Evolutionary conservation across 2,888 invertebrate species (phyloP).

Genomic region (Parnassius mnemosyne): DNA sequence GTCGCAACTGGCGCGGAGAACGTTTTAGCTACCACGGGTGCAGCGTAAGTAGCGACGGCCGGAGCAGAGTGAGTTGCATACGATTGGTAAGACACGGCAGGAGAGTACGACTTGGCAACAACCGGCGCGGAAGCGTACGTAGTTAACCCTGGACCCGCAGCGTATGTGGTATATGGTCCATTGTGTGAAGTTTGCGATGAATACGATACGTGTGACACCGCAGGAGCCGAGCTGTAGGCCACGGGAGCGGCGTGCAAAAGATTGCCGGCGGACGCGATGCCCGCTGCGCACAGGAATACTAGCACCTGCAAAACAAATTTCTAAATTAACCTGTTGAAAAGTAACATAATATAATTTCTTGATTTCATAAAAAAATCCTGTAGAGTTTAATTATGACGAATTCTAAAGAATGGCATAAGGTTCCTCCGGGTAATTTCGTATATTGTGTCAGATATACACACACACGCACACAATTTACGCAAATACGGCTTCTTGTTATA

Average conservation of each 20-base stretch:
- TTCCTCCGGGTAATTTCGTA: no score
- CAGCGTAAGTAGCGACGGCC: slow-evolving; percentile 29
- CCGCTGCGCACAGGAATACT: slow-evolving; percentile 78
- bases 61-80: slow-evolving; percentile 53
- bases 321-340: neutral
- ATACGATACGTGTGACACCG: slow-evolving; percentile 38
- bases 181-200: slow-evolving; percentile 44
- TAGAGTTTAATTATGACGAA: no score
- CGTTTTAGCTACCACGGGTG: slow-evolving; percentile 16
- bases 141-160: slow-evolving; percentile 48
- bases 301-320: slow-evolving; percentile 62
- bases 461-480: no score
- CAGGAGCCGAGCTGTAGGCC: slow-evolving; percentile 39
- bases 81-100: slow-evolving; percentile 36
- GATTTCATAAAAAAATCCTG: neutral
- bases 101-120: slow-evolving; percentile 47
- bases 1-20: slow-evolving; percentile 45
- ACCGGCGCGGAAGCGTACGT: slow-evolving; percentile 46
- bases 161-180: slow-evolving; percentile 52
- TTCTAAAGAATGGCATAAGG: no score
- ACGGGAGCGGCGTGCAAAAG: slow-evolving; percentile 68
- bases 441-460: no score
- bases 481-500: no score
- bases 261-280: slow-evolving; percentile 69
- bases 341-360: neutral